Base-by-base conservation (phyloP, 2,797 vertebrate genomes). In the Cetoscarus ocellatus region DNA sequence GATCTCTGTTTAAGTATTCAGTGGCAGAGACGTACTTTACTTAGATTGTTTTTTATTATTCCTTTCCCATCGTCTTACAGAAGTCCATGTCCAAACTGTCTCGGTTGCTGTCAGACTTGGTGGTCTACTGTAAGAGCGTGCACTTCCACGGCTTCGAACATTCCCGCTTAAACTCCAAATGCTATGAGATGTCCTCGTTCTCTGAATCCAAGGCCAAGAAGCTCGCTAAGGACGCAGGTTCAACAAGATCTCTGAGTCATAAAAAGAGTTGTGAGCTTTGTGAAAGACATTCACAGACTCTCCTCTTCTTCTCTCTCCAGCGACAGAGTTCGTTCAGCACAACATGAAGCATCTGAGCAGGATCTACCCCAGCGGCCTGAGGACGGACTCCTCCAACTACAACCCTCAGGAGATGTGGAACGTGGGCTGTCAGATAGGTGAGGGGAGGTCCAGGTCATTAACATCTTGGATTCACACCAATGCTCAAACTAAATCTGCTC, bases 301-400 rank as follows among this genome's bases (percentile, higher is more conserved):
- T 56, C 1, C 0, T 74, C 6, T 39, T 38, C 15, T 36, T 4
- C 6, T 73, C n/a, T 67, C 35, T 38, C 12, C 68, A 95, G 94
- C 91, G 34, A 92, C 93, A 18, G 95, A 96, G 1, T 98, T 99
- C 91, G 95, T 98, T 65, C 95, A 91, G 61, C 95, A 98, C 91
- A 98, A 97, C 6, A 12, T 88, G 18, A 94, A 89, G 87, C 97
- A 98, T 86, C 85, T 99, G 90, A 97, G 94, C 70, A 94, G 98
- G 40, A 93, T 97, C 47, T 99, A 99, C 72, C 98, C 98, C 74
- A 95, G 96, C 0, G 97, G 96, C 49, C 86, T 98, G 82, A 89
- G 98, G 86, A 98, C 98, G 0, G 97, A 98, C 76, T 99, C 98
- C 8, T 99, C 98, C 73, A 99, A 99, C 93, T 99, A 95, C 83